A percentile compares a stretch with the other conserved stretches of the same genome.
phyloP scores from a whole-genome alignment of 2,888 invertebrate genomes.

The Aporophyla nigra region DNA sequence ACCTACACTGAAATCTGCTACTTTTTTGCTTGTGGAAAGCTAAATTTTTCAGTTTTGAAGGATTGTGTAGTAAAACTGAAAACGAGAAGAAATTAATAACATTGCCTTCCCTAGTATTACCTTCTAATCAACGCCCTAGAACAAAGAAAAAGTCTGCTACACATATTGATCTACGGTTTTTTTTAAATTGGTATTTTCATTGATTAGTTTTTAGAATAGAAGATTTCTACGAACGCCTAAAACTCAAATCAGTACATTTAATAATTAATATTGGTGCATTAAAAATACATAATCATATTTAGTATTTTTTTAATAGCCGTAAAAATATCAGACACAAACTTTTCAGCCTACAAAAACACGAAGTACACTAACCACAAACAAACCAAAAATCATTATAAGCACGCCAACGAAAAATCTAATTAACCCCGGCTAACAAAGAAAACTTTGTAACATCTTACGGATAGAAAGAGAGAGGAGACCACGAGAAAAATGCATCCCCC shows the following conservation, averaged over 20 bases:
- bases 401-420: conserved; percentile 78
- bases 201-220: background rate
- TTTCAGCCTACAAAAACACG: background rate
- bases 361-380: background rate
- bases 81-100: background rate
- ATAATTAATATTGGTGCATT: too few species aligned
- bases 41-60: background rate
- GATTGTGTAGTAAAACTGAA: background rate
- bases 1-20: background rate
- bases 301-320: fast-evolving
- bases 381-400: conserved; percentile 61
- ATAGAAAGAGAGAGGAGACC: conserved; percentile 81
- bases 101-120: background rate
- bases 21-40: background rate
- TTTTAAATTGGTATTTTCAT: background rate
- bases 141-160: conserved; percentile 23
- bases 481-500: conserved; percentile 87
- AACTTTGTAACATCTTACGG: conserved; percentile 89
- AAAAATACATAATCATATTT: background rate
- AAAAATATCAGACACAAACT: conserved; percentile 6
- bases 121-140: background rate
- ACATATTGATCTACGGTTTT: background rate
- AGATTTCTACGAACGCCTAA: background rate
- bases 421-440: conserved; percentile 85
- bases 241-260: background rate